Evolutionary conservation across 2,888 invertebrate species (phyloP).

Genomic region (Leptinotarsa tumamoca): DNA sequence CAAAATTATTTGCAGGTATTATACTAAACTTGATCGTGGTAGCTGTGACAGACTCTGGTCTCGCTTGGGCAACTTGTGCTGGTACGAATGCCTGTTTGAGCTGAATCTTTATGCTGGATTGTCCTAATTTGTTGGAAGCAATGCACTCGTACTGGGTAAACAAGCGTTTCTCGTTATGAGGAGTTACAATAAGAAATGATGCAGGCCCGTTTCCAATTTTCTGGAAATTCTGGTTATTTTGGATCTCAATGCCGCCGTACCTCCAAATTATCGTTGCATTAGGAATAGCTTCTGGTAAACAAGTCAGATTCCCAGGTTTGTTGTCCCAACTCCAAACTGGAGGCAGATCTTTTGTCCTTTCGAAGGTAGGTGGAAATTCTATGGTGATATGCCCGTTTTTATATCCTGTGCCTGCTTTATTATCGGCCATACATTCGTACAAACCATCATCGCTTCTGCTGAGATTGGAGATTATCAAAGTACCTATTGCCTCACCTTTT

Average conservation of each 20-base stretch:
- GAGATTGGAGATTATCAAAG: slow-evolving; percentile 75
- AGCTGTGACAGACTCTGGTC: slow-evolving; percentile 79
- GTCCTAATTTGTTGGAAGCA: slow-evolving; percentile 83
- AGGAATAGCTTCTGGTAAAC: slow-evolving; percentile 87
- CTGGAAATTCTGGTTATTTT: slow-evolving; percentile 50
- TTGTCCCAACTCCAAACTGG: slow-evolving; percentile 88
- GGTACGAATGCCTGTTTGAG: slow-evolving; percentile 68
- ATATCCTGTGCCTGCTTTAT: slow-evolving; percentile 79
- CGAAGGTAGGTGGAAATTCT: slow-evolving; percentile 85
- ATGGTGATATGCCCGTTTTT: slow-evolving; percentile 87
- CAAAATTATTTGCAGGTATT: slow-evolving; percentile 78
- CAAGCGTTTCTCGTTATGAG: slow-evolving; percentile 72
- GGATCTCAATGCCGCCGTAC: slow-evolving; percentile 63
- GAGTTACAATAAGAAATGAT: slow-evolving; percentile 79
- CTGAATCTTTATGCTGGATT: slow-evolving; percentile 70
- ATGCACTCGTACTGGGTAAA: slow-evolving; percentile 85
- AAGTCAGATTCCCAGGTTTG: slow-evolving; percentile 85
- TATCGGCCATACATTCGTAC: slow-evolving; percentile 87
- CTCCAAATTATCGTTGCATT: slow-evolving; percentile 93
- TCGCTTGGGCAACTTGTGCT: slow-evolving; percentile 74
- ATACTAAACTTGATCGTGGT: slow-evolving; percentile 87
- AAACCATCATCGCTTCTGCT: slow-evolving; percentile 85
- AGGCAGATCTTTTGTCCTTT: slow-evolving; percentile 75
- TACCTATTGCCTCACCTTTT: slow-evolving; percentile 74
- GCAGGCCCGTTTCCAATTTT: slow-evolving; percentile 72